Evolutionary conservation across 1,140 invertebrate genomes (phyloP).

Genomic region (Drosophila malerkotliana): DNA sequence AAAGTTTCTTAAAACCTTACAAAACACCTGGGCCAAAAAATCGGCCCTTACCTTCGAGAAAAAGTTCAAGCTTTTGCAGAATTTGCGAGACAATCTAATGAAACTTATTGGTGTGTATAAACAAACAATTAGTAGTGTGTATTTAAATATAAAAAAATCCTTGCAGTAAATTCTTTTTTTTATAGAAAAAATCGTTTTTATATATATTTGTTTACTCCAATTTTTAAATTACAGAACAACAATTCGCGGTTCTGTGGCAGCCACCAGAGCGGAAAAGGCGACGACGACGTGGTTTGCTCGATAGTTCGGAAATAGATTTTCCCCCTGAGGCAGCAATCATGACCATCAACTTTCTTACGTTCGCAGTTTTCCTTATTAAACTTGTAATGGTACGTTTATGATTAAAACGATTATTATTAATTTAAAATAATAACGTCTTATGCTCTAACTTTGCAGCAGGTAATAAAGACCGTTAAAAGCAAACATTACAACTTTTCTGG

Average conservation of each 20-base stretch:
- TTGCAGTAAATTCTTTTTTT: no score
- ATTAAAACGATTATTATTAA: no score
- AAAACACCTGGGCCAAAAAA: slow-evolving; percentile 85
- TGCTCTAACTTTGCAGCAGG: slow-evolving; percentile 75
- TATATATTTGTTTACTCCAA: neutral
- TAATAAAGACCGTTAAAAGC: slow-evolving; percentile 84
- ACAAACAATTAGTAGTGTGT: no score
- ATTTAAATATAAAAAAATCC: no score
- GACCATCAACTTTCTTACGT: slow-evolving; percentile 92
- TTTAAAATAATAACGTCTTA: neutral
- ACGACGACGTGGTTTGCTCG: slow-evolving; percentile 64
- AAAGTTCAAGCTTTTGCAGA: slow-evolving; percentile 86
- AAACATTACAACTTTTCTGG: slow-evolving; percentile 79
- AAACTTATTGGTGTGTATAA: slow-evolving; percentile 85
- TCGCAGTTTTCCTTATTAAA: slow-evolving; percentile 92
- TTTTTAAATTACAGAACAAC: slow-evolving; percentile 52
- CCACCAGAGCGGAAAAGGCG: slow-evolving; percentile 64
- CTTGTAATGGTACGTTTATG: slow-evolving; percentile 88
- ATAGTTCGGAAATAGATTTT: slow-evolving; percentile 87
- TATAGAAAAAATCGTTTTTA: no score
- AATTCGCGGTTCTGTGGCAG: slow-evolving; percentile 67
- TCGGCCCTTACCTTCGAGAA: slow-evolving; percentile 85
- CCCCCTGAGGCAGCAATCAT: slow-evolving; percentile 92
- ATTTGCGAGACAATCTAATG: slow-evolving; percentile 85
- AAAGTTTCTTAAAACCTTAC: slow-evolving; percentile 85